Evolutionary conservation across 2,797 vertebrate genomes (phyloP).

Genomic region (Pangasius sanitwongsei): DNA sequence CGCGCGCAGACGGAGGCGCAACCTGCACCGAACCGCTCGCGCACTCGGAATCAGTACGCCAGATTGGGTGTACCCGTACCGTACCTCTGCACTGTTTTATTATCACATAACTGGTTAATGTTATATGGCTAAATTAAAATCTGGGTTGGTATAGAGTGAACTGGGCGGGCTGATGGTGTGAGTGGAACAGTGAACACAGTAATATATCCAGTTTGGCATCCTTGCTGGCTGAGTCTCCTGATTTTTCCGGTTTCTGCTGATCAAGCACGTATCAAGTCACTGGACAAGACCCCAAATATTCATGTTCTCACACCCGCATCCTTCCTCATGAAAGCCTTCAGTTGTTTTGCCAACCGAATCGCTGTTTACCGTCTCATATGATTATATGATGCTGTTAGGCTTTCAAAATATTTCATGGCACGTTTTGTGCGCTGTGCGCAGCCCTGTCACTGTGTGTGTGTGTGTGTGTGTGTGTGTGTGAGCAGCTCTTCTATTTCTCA

Average conservation of each 20-base stretch:
- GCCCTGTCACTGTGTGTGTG: neutral
- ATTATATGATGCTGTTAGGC: neutral
- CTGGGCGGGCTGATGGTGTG: neutral
- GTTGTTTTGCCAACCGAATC: neutral
- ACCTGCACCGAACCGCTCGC: slow-evolving; percentile 14
- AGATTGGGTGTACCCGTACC: neutral
- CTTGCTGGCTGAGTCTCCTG: neutral
- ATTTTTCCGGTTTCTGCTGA: slow-evolving; percentile 16
- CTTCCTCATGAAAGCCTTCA: neutral
- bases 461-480: neutral
- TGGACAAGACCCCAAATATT: neutral
- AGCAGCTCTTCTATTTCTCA: neutral
- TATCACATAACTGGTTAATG: neutral
- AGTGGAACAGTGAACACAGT: neutral
- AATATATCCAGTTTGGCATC: neutral
- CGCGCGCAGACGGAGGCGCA: slow-evolving; percentile 9
- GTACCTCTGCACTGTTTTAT: neutral
- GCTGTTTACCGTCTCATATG: neutral
- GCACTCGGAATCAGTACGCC: neutral
- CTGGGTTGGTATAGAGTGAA: neutral
- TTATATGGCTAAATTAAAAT: neutral
- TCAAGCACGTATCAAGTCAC: neutral
- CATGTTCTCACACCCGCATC: neutral
- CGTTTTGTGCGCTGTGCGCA: neutral
- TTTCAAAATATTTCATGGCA: neutral